A percentile compares a stretch with the other conserved stretches of the same genome.
These are phyloP conservation scores for Diabrotica virgifera DNA, from an alignment of 1,140 invertebrate species.

Conservation along the genomic window DNA sequence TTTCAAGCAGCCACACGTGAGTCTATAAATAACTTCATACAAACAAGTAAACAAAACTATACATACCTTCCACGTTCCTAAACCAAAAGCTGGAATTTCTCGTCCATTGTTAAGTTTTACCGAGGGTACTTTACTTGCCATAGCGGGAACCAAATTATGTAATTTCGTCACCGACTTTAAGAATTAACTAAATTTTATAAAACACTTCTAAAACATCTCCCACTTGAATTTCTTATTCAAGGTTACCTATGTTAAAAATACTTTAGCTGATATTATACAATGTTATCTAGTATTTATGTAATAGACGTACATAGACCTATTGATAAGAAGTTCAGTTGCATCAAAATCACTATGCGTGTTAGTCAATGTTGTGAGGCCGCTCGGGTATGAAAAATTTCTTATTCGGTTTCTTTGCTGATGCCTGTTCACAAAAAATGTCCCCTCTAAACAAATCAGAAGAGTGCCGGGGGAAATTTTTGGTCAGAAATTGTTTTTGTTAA, in stretches of 20 bases:
- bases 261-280: background rate
- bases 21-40: no score
- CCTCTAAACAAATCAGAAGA: no score
- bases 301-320: no score
- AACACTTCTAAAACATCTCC: background rate
- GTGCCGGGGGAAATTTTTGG: no score
- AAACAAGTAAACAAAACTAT: background rate
- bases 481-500: no score
- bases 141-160: background rate
- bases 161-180: background rate
- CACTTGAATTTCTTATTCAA: background rate
- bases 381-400: no score
- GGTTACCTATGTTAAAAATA: constrained; percentile 3
- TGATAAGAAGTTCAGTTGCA: no score
- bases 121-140: constrained; percentile 46
- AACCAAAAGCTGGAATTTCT: constrained; percentile 65
- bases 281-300: background rate
- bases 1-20: no score
- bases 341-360: no score
- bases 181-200: background rate
- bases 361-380: no score
- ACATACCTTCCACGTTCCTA: constrained; percentile 78
- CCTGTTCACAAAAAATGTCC: no score
- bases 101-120: constrained; percentile 58
- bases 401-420: no score